Conservation (phyloP, 2,113 vertebrate genomes). For the Bubalus kerabau region DNA sequence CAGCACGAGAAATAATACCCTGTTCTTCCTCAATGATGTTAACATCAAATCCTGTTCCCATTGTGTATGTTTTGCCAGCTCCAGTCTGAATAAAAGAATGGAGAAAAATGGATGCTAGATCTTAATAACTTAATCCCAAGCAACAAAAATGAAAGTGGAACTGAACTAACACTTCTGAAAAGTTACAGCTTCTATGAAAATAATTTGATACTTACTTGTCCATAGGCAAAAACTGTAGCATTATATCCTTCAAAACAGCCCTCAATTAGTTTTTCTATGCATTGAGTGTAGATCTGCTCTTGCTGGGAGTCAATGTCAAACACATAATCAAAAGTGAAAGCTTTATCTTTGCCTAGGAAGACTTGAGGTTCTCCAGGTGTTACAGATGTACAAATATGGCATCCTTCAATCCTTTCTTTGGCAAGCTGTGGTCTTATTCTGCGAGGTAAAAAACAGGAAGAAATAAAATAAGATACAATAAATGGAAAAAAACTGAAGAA, state of each 20-base stretch:
- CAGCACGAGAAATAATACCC: constrained; percentile 95
- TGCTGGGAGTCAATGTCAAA: constrained; percentile 94
- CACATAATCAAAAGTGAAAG: constrained; percentile 96
- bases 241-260: constrained; percentile 98
- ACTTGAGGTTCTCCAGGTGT: constrained; percentile 96
- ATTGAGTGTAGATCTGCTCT: constrained; percentile 89
- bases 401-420: constrained; percentile 97
- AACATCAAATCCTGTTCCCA: constrained; percentile 98
- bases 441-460: constrained; percentile 44
- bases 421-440: constrained; percentile 97
- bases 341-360: constrained; percentile 97
- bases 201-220: constrained; percentile 84
- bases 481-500: constrained; percentile 49
- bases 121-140: neutral
- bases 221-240: constrained; percentile 97
- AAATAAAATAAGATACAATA: neutral
- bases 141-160: neutral
- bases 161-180: neutral
- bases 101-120: neutral
- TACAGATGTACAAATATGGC: constrained; percentile 96
- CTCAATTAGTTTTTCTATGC: constrained; percentile 95
- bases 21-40: constrained; percentile 92
- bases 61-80: constrained; percentile 97
- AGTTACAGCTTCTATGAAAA: neutral
- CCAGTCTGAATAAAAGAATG: constrained; percentile 86